Evolutionary conservation across 2,797 vertebrate genomes (phyloP).

Genomic region (Prionace glauca): DNA sequence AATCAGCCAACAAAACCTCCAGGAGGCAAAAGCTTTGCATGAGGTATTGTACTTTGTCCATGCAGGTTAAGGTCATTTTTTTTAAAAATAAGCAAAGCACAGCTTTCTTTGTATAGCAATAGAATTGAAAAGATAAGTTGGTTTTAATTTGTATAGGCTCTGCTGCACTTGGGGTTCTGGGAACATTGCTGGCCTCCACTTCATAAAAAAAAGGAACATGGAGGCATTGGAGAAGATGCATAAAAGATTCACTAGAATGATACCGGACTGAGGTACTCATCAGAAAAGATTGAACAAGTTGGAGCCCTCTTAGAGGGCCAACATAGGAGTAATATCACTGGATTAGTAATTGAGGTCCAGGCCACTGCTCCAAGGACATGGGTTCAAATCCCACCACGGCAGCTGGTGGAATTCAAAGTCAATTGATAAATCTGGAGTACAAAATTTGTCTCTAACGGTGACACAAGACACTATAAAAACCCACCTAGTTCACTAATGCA

Average conservation of each 20-base stretch:
- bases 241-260: background rate
- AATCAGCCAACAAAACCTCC: constrained; percentile 91
- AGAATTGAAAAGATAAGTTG: background rate
- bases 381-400: too few relatives aligned
- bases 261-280: background rate
- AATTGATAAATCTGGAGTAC: too few relatives aligned
- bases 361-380: too few relatives aligned
- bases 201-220: background rate
- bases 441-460: too few relatives aligned
- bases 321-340: too few relatives aligned
- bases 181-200: background rate
- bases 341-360: too few relatives aligned
- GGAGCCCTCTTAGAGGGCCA: background rate
- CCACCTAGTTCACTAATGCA: too few relatives aligned
- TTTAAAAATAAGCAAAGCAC: background rate
- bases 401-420: too few relatives aligned
- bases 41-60: constrained; percentile 66
- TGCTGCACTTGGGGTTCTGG: background rate
- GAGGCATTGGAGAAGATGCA: background rate
- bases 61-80: background rate
- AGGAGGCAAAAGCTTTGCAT: constrained; percentile 93
- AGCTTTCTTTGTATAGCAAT: background rate
- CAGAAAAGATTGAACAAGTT: background rate
- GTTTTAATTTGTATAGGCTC: background rate
- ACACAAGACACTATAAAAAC: too few relatives aligned